Evolutionary conservation across 1,140 invertebrate genomes (phyloP), one percentile per base, ranked within the genome.

Genomic region (Tenebrio molitor): DNA sequence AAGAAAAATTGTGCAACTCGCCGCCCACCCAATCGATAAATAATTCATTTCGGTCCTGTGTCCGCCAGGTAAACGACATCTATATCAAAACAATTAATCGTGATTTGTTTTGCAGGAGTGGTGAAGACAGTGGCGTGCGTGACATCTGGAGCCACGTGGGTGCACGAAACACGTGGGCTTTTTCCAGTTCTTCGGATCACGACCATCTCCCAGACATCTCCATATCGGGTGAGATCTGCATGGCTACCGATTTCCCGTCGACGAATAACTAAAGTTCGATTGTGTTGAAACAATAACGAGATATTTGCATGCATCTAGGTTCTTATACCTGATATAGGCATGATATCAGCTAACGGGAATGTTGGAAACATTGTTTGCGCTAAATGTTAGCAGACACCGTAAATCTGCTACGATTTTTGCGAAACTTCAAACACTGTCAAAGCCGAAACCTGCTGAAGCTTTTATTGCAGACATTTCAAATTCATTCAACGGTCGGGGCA

Each of bases 181-280:
- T 67, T 34, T 66, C 68, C 21, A 62, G 71, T 25, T 69, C 62
- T 29, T 71, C 39, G 2, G 64, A 69, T 53, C 72, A 72, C 25
- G 65, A 67, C 63, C 69, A 72, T 67, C 74, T 69, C 21, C 65
- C 44, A 36, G 72, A 74, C 46, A 46, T 73, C 21, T 8, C 76
- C 69, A 73, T 75, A 77, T 75, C 73, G 63, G 76, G 76, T 77
- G 71, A 77, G 71, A 67, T 71, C 42, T 69, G 23, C 62, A 67
- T 33, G 64, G 25, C 50, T 58, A 58, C 50, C 50, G 50, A 53
- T 21, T 53, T 21, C 8, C 46, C 17, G 10, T 53, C 46, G 1
- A n/a, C 29, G 29, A 33, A 33, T 33, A 33, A 33, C 4, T 10
- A 58, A 58, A 58, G 14, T 58, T 58, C 50, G 50, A 53, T 53